A percentile compares a stretch with the other conserved stretches of the same genome.
phyloP scores from a whole-genome alignment of 2,888 invertebrate species.

The Caenorhabditis wallacei region DNA sequence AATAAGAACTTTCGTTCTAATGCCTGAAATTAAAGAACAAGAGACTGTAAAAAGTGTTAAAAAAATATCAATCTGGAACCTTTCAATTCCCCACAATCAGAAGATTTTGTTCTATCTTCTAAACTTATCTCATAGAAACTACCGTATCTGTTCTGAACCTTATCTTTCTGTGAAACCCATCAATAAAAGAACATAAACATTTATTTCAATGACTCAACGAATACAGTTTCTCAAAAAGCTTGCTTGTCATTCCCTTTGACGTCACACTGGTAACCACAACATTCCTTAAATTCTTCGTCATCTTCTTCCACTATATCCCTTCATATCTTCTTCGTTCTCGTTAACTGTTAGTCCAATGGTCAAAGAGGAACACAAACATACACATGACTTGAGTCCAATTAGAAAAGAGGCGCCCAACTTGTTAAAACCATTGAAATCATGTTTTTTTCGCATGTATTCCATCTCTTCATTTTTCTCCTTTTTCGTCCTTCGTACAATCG shows the following conservation, averaged over 20 bases:
- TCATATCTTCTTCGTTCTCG: constrained; percentile 45
- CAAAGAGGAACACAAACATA: constrained; percentile 43
- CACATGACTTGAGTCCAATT: constrained; percentile 45
- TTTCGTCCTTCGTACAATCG: constrained; percentile 28
- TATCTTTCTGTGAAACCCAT: neutral
- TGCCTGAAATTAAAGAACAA: no score
- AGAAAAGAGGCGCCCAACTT: constrained; percentile 45
- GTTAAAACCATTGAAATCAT: constrained; percentile 51
- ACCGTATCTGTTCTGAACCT: neutral
- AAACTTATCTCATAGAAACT: neutral
- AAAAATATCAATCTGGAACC: no score
- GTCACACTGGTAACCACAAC: constrained; percentile 52
- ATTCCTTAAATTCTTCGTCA: constrained; percentile 40
- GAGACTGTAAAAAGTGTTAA: no score
- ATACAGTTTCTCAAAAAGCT: constrained; percentile 35
- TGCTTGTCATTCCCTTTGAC: neutral
- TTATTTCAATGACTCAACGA: constrained; percentile 26
- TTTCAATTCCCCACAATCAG: no score
- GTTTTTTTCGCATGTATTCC: constrained; percentile 41
- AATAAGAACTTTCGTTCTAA: no score
- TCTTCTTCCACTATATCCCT: constrained; percentile 27
- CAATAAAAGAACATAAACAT: neutral
- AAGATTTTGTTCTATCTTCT: no score
- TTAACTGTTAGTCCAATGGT: constrained; percentile 48
- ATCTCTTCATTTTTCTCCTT: neutral